These are phyloP conservation scores for pig (Sus scrofa) DNA, from an alignment of 2,113 vertebrate genomes.

Conservation along the genomic window DNA sequence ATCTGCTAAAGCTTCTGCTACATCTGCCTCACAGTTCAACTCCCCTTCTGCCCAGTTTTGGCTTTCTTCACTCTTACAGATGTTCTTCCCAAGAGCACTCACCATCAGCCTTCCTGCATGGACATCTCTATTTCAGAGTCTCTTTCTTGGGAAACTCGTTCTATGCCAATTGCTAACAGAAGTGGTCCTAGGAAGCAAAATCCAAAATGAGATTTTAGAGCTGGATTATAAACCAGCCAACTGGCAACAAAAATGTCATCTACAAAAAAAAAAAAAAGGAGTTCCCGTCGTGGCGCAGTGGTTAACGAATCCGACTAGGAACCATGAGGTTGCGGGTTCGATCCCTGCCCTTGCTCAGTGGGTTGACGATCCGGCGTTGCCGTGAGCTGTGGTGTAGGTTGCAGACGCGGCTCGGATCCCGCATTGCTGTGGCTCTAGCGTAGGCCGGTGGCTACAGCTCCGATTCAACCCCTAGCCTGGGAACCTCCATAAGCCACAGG, in stretches of 20 bases:
- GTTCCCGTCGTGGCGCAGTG: no score
- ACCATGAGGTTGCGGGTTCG: no score
- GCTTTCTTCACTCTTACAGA: neutral
- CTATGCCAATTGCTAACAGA: neutral
- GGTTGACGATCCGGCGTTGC: no score
- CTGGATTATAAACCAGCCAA: neutral
- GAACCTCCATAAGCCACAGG: no score
- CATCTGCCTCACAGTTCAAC: neutral
- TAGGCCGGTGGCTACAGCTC: no score
- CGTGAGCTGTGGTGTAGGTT: no score
- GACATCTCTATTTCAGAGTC: neutral
- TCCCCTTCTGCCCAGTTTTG: neutral
- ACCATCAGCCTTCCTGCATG: neutral
- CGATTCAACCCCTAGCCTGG: no score
- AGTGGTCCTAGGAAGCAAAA: neutral
- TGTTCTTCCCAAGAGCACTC: neutral
- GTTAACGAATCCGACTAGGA: no score
- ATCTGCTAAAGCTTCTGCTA: neutral
- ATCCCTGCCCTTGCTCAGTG: no score
- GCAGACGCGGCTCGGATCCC: no score
- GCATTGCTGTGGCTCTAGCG: no score
- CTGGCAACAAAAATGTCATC: neutral
- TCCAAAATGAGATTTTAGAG: conserved; percentile 22
- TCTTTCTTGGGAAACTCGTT: conserved; percentile 14
- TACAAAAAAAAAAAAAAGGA: no score